Evolutionary conservation across 2,888 invertebrate species (phyloP), one percentile per base, ranked within the genome.

Genomic region (Allacma fusca): DNA sequence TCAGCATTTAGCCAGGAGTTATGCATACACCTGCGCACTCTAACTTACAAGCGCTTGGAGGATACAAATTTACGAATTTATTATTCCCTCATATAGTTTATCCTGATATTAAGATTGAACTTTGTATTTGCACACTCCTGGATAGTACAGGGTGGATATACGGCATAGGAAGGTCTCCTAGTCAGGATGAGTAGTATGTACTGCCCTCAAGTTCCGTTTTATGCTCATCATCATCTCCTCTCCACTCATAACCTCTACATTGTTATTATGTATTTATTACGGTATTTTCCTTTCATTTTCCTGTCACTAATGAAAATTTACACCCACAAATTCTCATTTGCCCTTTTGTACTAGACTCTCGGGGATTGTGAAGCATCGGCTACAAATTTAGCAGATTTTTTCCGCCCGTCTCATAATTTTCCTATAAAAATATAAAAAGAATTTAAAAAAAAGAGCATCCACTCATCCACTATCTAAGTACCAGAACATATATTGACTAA

Each of bases 201-300:
- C 50, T 50, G 19, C 9, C 70, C 24, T 44, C 40, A 50, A 44
- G 50, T 50, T 70, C 70, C 70, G 44, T 26, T 70, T 73, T 40
- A 59, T 74, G 40, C 64, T 74, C 65, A 62, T 40, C 65, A 74
- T 59, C 28, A 29, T 23, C 64, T 7, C 9, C 40, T 62, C 57
- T 59, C 16, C 73, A 34, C 29, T 50, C 70, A 40, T 19, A 12
- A n/a, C 70, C 24, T 50, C 23, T 24, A 70, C 43, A 43, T 40
- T n/a, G 64, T 64, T 59, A 73, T 73, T 73, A 73, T 64, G 73
- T 74, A 74, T 74, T 74, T 74, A 72, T 50, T 74, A 74, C 74
- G 74, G 67, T 26, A 65, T 74, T 74, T 65, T 74, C 65, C 73
- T 74, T 74, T 50, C 65, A 74, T 74, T 65, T 74, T 65, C 24